phyloP scores from a whole-genome alignment of 2,113 vertebrate species.

The Phasianus colchicus region DNA sequence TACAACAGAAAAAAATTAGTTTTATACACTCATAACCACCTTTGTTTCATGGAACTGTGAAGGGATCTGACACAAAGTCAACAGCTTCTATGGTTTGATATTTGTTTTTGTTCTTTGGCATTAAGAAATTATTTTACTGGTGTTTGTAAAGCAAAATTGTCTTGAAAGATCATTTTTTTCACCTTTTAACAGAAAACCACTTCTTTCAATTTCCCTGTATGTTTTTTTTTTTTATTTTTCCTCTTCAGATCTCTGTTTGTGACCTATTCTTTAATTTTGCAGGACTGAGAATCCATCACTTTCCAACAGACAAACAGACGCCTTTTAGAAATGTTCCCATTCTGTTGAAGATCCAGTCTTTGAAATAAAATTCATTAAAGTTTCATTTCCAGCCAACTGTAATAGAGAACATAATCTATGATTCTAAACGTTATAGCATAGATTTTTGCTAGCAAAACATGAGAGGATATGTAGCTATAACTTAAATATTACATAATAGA shows the following conservation, averaged over 20 bases:
- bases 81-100: neutral
- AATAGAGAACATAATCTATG: neutral
- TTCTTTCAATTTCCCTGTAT: neutral
- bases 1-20: neutral
- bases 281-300: neutral
- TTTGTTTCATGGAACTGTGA: neutral
- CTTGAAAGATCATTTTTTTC: neutral
- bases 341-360: neutral
- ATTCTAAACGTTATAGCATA: neutral
- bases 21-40: neutral
- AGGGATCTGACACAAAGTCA: neutral
- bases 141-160: neutral
- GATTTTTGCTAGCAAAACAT: conserved; percentile 3
- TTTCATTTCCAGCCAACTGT: neutral
- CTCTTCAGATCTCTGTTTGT: neutral
- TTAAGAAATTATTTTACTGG: neutral
- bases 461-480: neutral
- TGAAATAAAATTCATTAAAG: neutral
- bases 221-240: neutral
- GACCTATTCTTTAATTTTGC: neutral
- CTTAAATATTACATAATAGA: neutral
- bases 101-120: neutral
- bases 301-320: neutral
- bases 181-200: neutral
- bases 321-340: neutral